Conservation (phyloP, 2,797 vertebrate species). For the Mus spretus region DNA sequence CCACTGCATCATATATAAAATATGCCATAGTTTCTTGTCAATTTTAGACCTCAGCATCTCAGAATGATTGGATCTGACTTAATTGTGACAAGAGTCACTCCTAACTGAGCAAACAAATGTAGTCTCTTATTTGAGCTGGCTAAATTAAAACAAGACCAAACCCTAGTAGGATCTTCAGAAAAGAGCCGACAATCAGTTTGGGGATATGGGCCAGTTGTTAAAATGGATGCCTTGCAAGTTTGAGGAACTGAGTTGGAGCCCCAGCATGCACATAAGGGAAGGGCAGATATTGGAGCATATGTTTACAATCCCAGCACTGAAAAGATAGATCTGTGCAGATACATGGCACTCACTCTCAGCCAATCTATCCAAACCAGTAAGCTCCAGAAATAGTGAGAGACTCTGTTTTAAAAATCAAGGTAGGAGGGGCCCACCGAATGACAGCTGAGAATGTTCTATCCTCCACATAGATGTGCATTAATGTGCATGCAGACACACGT, state of each 20-base stretch:
- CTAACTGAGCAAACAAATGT: slow-evolving; percentile 75
- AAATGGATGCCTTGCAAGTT: background rate
- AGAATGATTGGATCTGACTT: slow-evolving; percentile 55
- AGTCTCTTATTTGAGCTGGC: slow-evolving; percentile 64
- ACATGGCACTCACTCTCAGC: background rate
- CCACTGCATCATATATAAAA: slow-evolving; percentile 44
- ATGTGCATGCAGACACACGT: background rate
- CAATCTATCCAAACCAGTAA: background rate
- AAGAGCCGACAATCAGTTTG: background rate
- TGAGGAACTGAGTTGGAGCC: background rate
- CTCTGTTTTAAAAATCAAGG: background rate
- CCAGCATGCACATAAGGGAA: background rate
- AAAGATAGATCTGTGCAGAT: background rate
- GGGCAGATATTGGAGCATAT: too few species aligned
- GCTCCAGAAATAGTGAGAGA: background rate
- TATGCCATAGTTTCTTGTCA: slow-evolving; percentile 54
- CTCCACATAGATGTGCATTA: background rate
- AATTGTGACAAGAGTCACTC: slow-evolving; percentile 73
- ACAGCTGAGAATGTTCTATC: background rate
- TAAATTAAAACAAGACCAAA: slow-evolving; percentile 64
- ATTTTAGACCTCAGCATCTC: slow-evolving; percentile 73
- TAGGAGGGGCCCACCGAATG: background rate
- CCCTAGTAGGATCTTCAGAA: slow-evolving; percentile 62
- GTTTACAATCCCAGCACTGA: background rate
- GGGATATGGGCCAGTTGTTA: background rate